A percentile compares a stretch with the other conserved stretches of the same genome.
Evolutionary conservation across 2,888 invertebrate species (phyloP).

Genomic region (Crocallis elinguaria): DNA sequence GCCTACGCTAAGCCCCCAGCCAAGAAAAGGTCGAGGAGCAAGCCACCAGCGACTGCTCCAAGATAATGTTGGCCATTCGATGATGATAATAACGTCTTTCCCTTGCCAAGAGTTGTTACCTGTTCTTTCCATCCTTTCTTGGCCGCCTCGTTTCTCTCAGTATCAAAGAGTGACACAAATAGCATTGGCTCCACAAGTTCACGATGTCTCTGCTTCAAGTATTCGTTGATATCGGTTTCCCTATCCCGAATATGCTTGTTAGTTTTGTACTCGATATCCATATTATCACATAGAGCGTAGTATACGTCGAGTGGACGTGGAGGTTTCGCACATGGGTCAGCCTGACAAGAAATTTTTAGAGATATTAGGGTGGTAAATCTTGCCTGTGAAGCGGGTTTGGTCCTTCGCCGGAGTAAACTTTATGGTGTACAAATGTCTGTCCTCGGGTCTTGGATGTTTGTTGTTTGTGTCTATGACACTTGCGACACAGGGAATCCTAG

Average conservation of each 20-base stretch:
- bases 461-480: no score
- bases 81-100: no score
- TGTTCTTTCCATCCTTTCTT: constrained; percentile 77
- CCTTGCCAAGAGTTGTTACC: constrained; percentile 61
- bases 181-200: constrained; percentile 79
- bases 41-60: no score
- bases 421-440: no score
- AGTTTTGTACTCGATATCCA: constrained; percentile 86
- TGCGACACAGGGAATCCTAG: no score
- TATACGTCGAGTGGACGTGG: constrained; percentile 87
- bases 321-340: constrained; percentile 84
- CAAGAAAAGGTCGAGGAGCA: no score
- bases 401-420: no score
- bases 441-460: no score
- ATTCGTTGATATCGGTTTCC: constrained; percentile 71
- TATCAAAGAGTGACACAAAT: constrained; percentile 79
- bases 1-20: no score
- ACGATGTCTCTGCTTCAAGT: constrained; percentile 64
- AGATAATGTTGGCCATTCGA: no score
- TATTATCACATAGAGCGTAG: constrained; percentile 85
- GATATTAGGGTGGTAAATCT: no score
- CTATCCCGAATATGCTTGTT: constrained; percentile 80
- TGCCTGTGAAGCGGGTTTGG: no score
- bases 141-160: constrained; percentile 80
- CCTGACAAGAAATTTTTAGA: constrained; percentile 61